These are phyloP conservation scores for Corvus hawaiiensis DNA, from an alignment of 2,113 vertebrate species.

Conservation along the genomic window DNA sequence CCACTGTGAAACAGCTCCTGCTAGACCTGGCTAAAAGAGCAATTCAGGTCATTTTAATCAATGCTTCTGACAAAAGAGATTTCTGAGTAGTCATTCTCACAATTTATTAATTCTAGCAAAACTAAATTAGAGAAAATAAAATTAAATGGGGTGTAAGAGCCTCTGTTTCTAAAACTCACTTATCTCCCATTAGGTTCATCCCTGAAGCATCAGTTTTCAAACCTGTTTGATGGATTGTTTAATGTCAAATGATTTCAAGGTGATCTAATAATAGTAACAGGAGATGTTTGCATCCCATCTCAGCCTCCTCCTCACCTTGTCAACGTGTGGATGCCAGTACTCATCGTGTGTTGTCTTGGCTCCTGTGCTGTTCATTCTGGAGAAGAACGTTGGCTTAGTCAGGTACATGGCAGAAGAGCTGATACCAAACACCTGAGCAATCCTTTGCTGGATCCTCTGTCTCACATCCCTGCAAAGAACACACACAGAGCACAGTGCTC, in stretches of 20 bases:
- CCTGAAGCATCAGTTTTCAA: not conserved
- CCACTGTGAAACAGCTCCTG: not conserved
- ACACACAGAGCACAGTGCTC: not conserved
- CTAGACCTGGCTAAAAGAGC: not conserved
- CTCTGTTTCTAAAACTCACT: not conserved
- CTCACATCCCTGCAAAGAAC: conserved; percentile 75
- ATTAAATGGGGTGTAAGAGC: not conserved
- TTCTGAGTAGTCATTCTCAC: not conserved
- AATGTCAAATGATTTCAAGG: not conserved
- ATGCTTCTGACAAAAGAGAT: not conserved
- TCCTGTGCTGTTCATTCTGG: conserved; percentile 87
- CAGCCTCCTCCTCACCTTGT: conserved; percentile 79
- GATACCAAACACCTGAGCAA: conserved; percentile 84
- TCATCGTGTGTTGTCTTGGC: conserved; percentile 91
- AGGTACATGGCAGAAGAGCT: conserved; percentile 78
- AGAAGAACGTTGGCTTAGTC: conserved; percentile 98
- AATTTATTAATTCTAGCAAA: not conserved
- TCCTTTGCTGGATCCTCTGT: conserved; percentile 79
- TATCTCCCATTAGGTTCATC: not conserved
- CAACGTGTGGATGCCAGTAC: conserved; percentile 95
- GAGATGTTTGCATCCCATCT: not conserved
- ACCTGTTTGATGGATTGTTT: not conserved
- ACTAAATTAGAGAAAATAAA: not conserved
- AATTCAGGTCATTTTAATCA: not conserved
- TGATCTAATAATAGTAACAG: not conserved